phyloP scores from a whole-genome alignment of 64 coral and sea anemone genomes.

The Montipora capricornis region DNA sequence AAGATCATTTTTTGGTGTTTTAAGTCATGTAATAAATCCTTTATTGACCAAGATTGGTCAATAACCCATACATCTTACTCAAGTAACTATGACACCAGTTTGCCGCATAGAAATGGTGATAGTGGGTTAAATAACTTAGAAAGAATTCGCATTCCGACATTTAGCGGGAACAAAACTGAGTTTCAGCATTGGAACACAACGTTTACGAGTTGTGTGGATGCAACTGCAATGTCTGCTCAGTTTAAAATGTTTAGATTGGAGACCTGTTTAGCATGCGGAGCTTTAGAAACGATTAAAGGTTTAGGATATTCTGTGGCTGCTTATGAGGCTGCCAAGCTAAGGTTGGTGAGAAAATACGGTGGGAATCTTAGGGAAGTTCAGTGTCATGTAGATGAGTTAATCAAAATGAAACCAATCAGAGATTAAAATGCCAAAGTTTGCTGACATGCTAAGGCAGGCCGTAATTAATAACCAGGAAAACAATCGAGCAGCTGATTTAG shows the following conservation, averaged over 20 bases:
- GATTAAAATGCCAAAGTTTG: slow-evolving; percentile 75
- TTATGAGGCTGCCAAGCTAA: slow-evolving; percentile 34
- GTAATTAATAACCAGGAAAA: slow-evolving; percentile 73
- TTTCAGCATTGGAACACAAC: slow-evolving; percentile 47
- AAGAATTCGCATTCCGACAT: background rate
- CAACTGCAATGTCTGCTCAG: slow-evolving; percentile 26
- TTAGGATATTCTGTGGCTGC: slow-evolving; percentile 57
- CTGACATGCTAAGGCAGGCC: slow-evolving; percentile 64
- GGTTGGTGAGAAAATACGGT: slow-evolving; percentile 58
- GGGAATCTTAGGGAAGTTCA: slow-evolving; percentile 77
- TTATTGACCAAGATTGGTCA: too few species aligned
- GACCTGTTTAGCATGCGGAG: slow-evolving; percentile 62
- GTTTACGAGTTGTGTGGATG: slow-evolving; percentile 58
- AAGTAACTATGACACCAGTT: background rate
- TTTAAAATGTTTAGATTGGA: slow-evolving; percentile 67
- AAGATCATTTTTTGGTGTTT: too few species aligned
- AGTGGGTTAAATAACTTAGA: slow-evolving; percentile 1
- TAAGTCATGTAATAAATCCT: too few species aligned
- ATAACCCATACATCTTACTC: background rate
- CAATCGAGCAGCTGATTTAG: slow-evolving; percentile 58
- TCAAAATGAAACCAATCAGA: slow-evolving; percentile 55
- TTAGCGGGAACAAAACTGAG: slow-evolving; percentile 53
- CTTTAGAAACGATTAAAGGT: slow-evolving; percentile 50
- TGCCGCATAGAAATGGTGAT: slow-evolving; percentile 21
- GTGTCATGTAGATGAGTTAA: slow-evolving; percentile 63